A percentile compares a stretch with the other conserved stretches of the same genome.
These are phyloP conservation scores for Rhinophrynus dorsalis DNA, from an alignment of 2,797 vertebrate genomes.

Conservation along the genomic window DNA sequence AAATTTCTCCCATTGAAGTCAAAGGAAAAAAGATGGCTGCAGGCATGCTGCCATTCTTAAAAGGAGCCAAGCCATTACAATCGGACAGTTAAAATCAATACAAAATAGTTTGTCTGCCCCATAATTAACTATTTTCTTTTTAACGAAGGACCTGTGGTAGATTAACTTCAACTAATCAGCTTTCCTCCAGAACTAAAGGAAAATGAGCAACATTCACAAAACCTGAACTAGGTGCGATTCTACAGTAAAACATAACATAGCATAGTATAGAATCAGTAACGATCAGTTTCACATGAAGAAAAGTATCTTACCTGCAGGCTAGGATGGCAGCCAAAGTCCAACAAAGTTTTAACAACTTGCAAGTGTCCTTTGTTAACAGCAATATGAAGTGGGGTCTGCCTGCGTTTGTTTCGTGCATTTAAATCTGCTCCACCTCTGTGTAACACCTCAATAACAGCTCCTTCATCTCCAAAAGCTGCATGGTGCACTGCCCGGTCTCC, in stretches of 20 bases:
- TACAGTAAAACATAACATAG: background rate
- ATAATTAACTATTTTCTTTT: no score
- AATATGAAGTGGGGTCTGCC: slow-evolving; percentile 95
- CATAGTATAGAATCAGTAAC: background rate
- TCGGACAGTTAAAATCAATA: no score
- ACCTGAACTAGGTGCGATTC: background rate
- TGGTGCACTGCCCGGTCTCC: slow-evolving; percentile 97
- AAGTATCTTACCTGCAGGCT: slow-evolving; percentile 87
- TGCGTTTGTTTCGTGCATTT: slow-evolving; percentile 95
- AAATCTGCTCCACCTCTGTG: slow-evolving; percentile 94
- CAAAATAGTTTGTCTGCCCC: no score
- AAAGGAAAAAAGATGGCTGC: no score
- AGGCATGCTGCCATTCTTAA: no score
- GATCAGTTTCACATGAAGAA: background rate
- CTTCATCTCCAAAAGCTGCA: slow-evolving; percentile 94
- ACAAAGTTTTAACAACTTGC: slow-evolving; percentile 95
- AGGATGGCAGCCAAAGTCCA: slow-evolving; percentile 97
- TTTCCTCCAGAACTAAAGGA: background rate
- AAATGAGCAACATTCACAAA: background rate
- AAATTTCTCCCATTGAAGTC: no score
- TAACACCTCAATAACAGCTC: slow-evolving; percentile 95
- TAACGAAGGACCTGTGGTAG: no score
- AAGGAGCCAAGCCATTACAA: no score
- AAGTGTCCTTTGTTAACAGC: slow-evolving; percentile 98
- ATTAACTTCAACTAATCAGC: no score